phyloP scores from a whole-genome alignment of 2,113 vertebrate genomes.

The Daboia siamensis region DNA sequence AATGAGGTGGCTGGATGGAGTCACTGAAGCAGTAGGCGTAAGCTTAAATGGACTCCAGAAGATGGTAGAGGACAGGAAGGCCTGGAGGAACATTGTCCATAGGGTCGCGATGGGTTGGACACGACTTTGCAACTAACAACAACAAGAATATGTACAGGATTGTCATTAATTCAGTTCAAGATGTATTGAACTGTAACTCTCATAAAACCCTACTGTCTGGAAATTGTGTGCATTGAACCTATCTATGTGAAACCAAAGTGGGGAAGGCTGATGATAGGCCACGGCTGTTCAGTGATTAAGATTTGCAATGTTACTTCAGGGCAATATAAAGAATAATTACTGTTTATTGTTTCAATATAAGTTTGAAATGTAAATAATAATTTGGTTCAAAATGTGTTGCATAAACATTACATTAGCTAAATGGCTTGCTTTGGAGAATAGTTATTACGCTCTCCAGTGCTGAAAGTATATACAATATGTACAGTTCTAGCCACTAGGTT shows the following conservation, averaged over 20 bases:
- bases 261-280: background rate
- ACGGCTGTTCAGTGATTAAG: background rate
- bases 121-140: too few species aligned
- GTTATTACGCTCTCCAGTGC: conserved; percentile 16
- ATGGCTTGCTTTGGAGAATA: conserved; percentile 5
- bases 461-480: background rate
- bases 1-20: too few species aligned
- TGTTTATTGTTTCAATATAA: background rate
- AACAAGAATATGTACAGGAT: background rate
- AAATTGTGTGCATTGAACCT: background rate
- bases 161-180: background rate
- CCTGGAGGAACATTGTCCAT: too few species aligned
- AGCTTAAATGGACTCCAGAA: too few species aligned
- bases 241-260: background rate
- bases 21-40: too few species aligned
- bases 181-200: background rate
- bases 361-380: background rate
- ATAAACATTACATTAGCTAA: conserved; percentile 4
- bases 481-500: background rate
- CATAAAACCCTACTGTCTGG: background rate
- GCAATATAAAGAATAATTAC: background rate
- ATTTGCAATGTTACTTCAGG: background rate
- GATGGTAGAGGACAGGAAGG: too few species aligned
- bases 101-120: too few species aligned
- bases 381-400: background rate